These are phyloP conservation scores for Epinephelus coioides DNA, from an alignment of 2,797 vertebrate genomes.

Conservation along the genomic window DNA sequence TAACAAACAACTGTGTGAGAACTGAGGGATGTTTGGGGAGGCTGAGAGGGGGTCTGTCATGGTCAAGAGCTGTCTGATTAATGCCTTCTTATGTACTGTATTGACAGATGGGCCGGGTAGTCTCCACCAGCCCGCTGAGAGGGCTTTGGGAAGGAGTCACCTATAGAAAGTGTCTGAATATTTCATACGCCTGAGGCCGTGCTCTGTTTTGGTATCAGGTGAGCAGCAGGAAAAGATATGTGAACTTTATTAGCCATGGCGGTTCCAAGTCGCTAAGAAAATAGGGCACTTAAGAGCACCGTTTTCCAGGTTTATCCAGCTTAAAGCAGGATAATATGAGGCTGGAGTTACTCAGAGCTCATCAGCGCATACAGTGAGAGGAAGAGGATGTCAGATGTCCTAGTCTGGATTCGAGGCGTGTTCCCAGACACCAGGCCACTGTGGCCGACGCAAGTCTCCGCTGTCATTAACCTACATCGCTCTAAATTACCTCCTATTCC, in stretches of 20 bases:
- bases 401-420: slow-evolving; percentile 68
- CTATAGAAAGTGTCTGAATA: slow-evolving; percentile 49
- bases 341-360: slow-evolving; percentile 53
- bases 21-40: slow-evolving; percentile 62
- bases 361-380: slow-evolving; percentile 41
- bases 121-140: slow-evolving; percentile 33
- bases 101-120: slow-evolving; percentile 54
- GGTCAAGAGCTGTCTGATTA: slow-evolving; percentile 72
- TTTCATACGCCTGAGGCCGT: slow-evolving; percentile 13
- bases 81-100: slow-evolving; percentile 59
- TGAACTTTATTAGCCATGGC: slow-evolving; percentile 19
- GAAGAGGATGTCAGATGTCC: slow-evolving; percentile 72
- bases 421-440: slow-evolving; percentile 73
- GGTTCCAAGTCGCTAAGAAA: slow-evolving; percentile 17
- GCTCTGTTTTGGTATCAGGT: slow-evolving; percentile 33
- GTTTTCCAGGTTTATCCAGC: slow-evolving; percentile 28
- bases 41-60: slow-evolving; percentile 42
- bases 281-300: slow-evolving; percentile 26
- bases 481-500: slow-evolving; percentile 80
- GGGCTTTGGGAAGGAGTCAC: slow-evolving; percentile 24
- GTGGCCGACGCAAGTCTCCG: slow-evolving; percentile 71
- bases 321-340: slow-evolving; percentile 50
- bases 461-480: slow-evolving; percentile 83
- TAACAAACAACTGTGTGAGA: slow-evolving; percentile 76
- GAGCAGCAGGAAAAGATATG: slow-evolving; percentile 19